Percentiles rank a stretch among this genome's conserved stretches.
Conservation (phyloP, 2,113 vertebrate genomes). For the Ondatra zibethicus region DNA sequence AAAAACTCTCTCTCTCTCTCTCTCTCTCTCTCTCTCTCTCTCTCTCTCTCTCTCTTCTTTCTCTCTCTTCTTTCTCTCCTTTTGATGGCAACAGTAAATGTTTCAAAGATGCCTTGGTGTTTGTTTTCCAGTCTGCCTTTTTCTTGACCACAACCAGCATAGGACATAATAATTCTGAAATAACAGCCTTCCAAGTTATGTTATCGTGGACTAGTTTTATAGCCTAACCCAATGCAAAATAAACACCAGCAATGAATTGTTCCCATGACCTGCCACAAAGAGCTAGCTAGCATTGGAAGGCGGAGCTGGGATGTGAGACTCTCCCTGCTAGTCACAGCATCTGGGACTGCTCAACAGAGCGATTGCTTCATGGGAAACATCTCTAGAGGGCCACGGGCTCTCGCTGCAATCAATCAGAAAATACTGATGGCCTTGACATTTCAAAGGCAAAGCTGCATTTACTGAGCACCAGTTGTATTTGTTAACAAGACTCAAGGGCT, state of each 20-base stretch:
- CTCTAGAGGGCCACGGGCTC: constrained; percentile 16
- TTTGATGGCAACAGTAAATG: constrained; percentile 57
- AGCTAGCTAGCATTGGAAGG: neutral
- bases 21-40: neutral
- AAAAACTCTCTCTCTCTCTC: neutral
- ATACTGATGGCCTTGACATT: constrained; percentile 34
- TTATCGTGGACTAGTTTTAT: constrained; percentile 71
- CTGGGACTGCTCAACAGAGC: neutral
- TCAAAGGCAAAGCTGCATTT: constrained; percentile 48
- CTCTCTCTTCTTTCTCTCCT: neutral
- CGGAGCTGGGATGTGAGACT: constrained; percentile 15
- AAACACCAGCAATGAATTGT: constrained; percentile 76
- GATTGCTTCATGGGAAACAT: constrained; percentile 56
- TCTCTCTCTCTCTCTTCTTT: neutral
- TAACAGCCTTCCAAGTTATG: constrained; percentile 69
- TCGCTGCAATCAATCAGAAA: constrained; percentile 44
- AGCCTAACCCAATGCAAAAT: constrained; percentile 72
- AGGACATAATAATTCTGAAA: constrained; percentile 76
- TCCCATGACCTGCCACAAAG: constrained; percentile 70
- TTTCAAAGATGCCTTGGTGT: constrained; percentile 64
- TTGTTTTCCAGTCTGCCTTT: constrained; percentile 66
- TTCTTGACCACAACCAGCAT: constrained; percentile 69
- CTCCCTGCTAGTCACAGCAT: constrained; percentile 37
- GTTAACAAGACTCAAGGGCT: constrained; percentile 39
- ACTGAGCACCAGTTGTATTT: neutral